Percentiles rank a stretch among this genome's conserved stretches.
Conservation (phyloP, 1,140 invertebrate genomes). For the Drosophila biarmipes region DNA sequence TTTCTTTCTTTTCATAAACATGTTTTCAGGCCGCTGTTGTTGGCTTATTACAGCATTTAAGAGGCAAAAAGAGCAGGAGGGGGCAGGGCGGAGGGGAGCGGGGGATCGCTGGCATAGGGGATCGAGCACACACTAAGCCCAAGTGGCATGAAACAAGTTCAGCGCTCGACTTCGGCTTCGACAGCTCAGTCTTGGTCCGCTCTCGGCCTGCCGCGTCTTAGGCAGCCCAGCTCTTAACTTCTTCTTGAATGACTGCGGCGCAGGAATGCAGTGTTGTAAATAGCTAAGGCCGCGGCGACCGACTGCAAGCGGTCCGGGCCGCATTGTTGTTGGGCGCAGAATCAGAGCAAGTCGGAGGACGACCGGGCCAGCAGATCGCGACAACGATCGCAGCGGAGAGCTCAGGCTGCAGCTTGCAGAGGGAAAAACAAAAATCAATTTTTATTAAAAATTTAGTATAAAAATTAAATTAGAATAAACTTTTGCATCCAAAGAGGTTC, state of each 20-base stretch:
- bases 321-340: conserved; percentile 68
- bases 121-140: conserved; percentile 64
- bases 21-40: conserved; percentile 66
- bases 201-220: conserved; percentile 5
- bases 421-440: not conserved
- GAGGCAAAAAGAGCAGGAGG: conserved; percentile 47
- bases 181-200: conserved; percentile 16
- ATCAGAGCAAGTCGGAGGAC: conserved; percentile 70
- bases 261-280: conserved; percentile 79
- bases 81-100: not conserved
- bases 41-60: conserved; percentile 79
- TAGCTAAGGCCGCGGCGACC: conserved; percentile 55
- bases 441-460: not conserved
- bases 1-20: conserved; percentile 82
- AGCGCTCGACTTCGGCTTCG: conserved; percentile 42
- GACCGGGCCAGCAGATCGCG: conserved; percentile 59
- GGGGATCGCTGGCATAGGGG: conserved; percentile 6
- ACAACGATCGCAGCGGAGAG: conserved; percentile 63
- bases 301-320: conserved; percentile 41
- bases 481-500: too few relatives aligned
- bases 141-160: conserved; percentile 79
- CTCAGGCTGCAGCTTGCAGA: conserved; percentile 23
- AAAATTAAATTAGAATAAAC: too few relatives aligned
- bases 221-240: conserved; percentile 33
- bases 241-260: conserved; percentile 76